Conservation (phyloP, 2,888 invertebrate genomes). For the Pycnomerus fuliginosus region DNA sequence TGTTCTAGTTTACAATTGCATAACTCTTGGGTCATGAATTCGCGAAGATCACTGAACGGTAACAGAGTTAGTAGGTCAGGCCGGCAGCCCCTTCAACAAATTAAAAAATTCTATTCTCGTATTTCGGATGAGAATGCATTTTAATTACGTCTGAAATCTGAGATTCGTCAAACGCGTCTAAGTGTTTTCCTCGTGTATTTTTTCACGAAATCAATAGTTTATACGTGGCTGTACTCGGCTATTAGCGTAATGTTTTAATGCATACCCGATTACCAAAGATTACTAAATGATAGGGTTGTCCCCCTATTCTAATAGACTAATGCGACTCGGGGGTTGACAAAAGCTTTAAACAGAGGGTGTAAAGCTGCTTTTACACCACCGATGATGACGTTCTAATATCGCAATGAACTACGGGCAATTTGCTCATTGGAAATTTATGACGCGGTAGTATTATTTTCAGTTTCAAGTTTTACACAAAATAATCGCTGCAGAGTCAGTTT, state of each 20-base stretch:
- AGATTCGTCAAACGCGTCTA: too few species aligned
- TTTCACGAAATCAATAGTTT: too few species aligned
- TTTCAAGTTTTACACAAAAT: background rate
- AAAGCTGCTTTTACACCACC: slow-evolving; percentile 37
- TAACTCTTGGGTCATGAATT: background rate
- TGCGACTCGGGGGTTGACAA: slow-evolving; percentile 41
- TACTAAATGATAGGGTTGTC: slow-evolving; percentile 50
- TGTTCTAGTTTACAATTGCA: too few species aligned
- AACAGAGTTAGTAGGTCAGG: slow-evolving; percentile 23
- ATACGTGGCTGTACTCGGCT: slow-evolving; percentile 38
- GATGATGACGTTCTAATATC: too few species aligned
- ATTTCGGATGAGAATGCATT: too few species aligned
- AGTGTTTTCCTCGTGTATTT: too few species aligned
- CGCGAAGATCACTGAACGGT: slow-evolving; percentile 19
- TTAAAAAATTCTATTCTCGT: too few species aligned
- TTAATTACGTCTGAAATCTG: too few species aligned
- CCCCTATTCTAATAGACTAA: slow-evolving; percentile 45
- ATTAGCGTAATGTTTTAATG: slow-evolving; percentile 51
- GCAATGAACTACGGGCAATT: too few species aligned
- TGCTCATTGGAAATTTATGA: too few species aligned
- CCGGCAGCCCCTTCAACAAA: too few species aligned
- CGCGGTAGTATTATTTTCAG: too few species aligned
- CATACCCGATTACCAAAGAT: slow-evolving; percentile 47
- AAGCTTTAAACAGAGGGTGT: slow-evolving; percentile 41
- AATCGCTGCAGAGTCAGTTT: background rate